phyloP scores from a whole-genome alignment of 2,113 vertebrate species.

The Bettongia penicillata region DNA sequence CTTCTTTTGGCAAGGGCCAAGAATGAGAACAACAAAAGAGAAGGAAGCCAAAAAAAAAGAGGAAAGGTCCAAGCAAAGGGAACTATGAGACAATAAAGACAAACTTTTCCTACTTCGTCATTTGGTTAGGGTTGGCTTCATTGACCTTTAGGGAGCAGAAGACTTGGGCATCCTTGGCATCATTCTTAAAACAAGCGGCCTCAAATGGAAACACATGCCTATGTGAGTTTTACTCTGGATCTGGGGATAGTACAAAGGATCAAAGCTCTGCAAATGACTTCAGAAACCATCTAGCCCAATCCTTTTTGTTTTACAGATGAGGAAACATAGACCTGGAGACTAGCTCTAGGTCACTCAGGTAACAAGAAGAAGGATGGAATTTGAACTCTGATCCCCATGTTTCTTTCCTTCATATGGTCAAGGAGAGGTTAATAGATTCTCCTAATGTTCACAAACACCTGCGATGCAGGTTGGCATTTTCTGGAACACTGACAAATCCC shows the following conservation, averaged over 20 bases:
- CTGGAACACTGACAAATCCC: slow-evolving; percentile 10
- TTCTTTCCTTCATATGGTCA: not conserved
- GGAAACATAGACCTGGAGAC: not conserved
- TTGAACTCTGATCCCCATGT: not conserved
- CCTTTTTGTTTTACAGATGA: not conserved
- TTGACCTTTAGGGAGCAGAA: rapidly evolving
- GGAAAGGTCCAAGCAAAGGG: not conserved
- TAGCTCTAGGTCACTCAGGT: not conserved
- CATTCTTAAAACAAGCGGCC: not conserved
- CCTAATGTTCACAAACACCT: not conserved
- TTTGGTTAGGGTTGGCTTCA: not conserved
- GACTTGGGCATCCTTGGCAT: not conserved
- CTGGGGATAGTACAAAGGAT: not conserved
- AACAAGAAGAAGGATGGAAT: not conserved
- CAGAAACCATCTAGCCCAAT: not conserved
- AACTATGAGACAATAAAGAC: too few species aligned
- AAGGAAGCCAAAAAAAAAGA: not conserved
- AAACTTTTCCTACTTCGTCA: not conserved
- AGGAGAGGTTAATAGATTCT: not conserved
- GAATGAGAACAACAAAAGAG: not conserved
- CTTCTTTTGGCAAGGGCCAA: not conserved
- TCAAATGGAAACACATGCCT: not conserved
- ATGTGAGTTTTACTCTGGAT: not conserved
- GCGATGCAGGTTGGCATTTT: not conserved
- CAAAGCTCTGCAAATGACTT: not conserved